A percentile compares a stretch with the other conserved stretches of the same genome.
These are phyloP conservation scores for Agrotis segetum DNA, from an alignment of 2,888 invertebrate genomes.

Conservation along the genomic window DNA sequence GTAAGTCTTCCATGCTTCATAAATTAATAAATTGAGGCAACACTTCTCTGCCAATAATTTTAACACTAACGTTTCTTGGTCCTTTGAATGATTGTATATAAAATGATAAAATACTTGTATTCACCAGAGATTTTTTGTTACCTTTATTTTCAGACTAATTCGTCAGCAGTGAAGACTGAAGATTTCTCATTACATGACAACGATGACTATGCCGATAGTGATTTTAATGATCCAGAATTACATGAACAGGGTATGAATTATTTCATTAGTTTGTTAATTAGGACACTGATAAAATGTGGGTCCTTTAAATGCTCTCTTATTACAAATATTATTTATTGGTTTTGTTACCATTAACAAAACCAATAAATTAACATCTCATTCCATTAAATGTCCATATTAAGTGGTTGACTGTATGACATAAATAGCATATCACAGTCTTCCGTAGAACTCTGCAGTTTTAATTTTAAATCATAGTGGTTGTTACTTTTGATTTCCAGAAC, in stretches of 20 bases:
- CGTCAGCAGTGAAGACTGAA: constrained; percentile 77
- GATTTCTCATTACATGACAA: constrained; percentile 67
- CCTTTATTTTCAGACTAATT: constrained; percentile 57
- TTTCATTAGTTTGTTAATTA: not conserved
- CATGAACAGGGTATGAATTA: constrained; percentile 65
- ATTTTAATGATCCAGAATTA: constrained; percentile 71
- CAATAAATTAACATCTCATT: not conserved
- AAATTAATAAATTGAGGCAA: no score
- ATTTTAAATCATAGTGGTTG: not conserved
- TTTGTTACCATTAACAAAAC: no score
- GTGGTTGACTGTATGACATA: not conserved
- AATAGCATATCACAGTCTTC: not conserved
- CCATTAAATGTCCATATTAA: not conserved
- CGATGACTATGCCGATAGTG: constrained; percentile 75
- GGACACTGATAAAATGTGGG: not conserved
- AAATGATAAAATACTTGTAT: not conserved
- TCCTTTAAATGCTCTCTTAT: no score
- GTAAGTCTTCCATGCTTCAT: no score
- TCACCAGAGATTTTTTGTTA: not conserved
- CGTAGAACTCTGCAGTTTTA: not conserved
- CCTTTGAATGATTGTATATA: not conserved
- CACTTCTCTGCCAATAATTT: not conserved
- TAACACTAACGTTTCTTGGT: not conserved
- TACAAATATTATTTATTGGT: no score
- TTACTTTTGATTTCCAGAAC: constrained; percentile 65